Evolutionary conservation across 2,113 vertebrate genomes (phyloP).

Genomic region (Salvelinus fontinalis): DNA sequence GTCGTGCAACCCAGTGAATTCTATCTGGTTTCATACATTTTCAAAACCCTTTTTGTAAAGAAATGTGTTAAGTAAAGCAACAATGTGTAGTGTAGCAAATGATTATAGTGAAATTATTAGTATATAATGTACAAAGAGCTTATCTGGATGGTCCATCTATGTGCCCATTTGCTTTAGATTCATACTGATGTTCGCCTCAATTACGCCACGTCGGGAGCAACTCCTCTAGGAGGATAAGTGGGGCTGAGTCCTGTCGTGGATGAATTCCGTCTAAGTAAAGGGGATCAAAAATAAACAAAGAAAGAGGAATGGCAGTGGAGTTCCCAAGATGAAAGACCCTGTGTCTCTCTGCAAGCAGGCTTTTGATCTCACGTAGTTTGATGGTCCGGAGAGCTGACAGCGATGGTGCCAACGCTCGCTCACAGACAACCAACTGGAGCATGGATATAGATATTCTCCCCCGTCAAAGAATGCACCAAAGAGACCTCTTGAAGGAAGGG

Average conservation of each 20-base stretch:
- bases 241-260: no score
- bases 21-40: neutral
- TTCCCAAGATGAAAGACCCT: conserved; percentile 9
- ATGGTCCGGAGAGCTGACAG: conserved; percentile 6
- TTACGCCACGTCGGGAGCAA: neutral
- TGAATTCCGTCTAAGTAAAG: no score
- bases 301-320: neutral
- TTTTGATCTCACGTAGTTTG: conserved; percentile 11
- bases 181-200: neutral
- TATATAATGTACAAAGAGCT: no score
- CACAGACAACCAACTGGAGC: conserved; percentile 8
- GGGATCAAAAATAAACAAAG: conserved; percentile 13
- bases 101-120: no score
- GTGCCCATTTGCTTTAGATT: conserved; percentile 11
- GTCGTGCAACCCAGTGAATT: neutral
- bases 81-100: no score
- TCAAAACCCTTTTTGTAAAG: no score
- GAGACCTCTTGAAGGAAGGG: neutral
- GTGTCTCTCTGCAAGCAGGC: neutral
- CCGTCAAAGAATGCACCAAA: neutral
- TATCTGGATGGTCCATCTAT: no score
- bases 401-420: neutral
- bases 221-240: neutral
- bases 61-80: no score
- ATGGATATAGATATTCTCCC: neutral